Evolutionary conservation across 2,797 vertebrate species (phyloP).

Genomic region (Novumbra hubbsi): DNA sequence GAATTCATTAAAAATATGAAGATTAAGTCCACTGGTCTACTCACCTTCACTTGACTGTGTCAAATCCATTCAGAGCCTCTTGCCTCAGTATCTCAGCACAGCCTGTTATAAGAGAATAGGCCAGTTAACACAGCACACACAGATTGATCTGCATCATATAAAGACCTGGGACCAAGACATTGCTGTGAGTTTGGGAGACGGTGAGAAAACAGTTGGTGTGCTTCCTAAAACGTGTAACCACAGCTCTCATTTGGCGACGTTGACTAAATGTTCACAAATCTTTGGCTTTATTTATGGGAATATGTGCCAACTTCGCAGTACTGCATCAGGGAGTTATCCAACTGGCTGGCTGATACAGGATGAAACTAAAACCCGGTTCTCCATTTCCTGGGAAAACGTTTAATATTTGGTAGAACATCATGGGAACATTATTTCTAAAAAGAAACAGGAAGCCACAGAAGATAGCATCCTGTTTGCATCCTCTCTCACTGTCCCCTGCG

Average conservation of each 20-base stretch:
- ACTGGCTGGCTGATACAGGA: not conserved
- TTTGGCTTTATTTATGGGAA: not conserved
- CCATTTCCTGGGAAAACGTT: conserved; percentile 14
- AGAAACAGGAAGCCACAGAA: conserved; percentile 74
- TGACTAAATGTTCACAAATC: not conserved
- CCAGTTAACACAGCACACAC: not conserved
- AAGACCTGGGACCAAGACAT: too few relatives aligned
- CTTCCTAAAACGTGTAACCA: not conserved
- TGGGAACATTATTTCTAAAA: conserved; percentile 66
- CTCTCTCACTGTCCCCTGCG: conserved; percentile 66
- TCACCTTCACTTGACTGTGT: conserved; percentile 61
- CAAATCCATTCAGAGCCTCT: conserved; percentile 58
- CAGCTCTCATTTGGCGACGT: not conserved
- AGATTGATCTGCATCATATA: not conserved
- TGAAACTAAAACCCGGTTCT: not conserved
- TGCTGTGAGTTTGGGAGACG: not conserved
- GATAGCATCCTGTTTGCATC: conserved; percentile 78
- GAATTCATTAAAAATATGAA: not conserved
- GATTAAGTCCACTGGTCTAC: conserved; percentile 5
- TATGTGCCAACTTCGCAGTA: not conserved
- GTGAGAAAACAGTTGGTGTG: not conserved
- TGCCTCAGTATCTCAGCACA: conserved; percentile 51
- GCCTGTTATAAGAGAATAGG: conserved; percentile 55
- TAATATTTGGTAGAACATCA: conserved; percentile 54
- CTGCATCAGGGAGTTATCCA: too few relatives aligned